phyloP scores from a whole-genome alignment of 2,113 vertebrate genomes.

The Gila orcuttii region DNA sequence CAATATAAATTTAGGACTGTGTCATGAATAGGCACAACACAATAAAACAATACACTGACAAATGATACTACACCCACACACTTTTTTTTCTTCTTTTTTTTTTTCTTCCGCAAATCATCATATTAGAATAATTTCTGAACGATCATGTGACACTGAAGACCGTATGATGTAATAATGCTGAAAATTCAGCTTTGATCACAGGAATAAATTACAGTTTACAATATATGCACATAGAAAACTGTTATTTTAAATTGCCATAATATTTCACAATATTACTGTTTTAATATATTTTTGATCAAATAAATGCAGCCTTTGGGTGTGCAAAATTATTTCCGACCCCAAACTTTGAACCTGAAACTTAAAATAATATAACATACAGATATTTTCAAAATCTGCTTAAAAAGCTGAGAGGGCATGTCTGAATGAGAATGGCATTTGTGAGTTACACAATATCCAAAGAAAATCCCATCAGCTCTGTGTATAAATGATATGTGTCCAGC shows the following conservation, averaged over 20 bases:
- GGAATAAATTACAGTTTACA: neutral
- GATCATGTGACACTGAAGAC: neutral
- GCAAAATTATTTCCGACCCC: too few species aligned
- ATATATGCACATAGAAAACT: neutral
- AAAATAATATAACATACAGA: neutral
- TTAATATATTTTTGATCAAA: neutral
- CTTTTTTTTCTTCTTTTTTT: too few species aligned
- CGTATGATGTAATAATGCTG: neutral
- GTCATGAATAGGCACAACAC: neutral
- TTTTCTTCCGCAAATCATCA: too few species aligned
- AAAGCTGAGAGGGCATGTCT: neutral
- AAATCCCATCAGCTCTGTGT: neutral
- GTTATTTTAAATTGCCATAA: too few species aligned
- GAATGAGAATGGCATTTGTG: neutral
- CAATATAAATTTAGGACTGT: neutral
- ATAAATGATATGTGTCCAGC: neutral
- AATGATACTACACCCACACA: neutral
- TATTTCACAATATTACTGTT: neutral
- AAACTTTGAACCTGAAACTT: too few species aligned
- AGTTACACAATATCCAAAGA: neutral
- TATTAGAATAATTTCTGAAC: too few species aligned
- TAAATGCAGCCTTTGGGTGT: neutral
- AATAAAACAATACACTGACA: neutral
- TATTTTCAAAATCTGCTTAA: neutral
- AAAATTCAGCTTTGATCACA: neutral